Evolutionary conservation across 2,113 vertebrate genomes (phyloP), one percentile per base, ranked within the genome.

Genomic region (Erpornis zantholeuca): DNA sequence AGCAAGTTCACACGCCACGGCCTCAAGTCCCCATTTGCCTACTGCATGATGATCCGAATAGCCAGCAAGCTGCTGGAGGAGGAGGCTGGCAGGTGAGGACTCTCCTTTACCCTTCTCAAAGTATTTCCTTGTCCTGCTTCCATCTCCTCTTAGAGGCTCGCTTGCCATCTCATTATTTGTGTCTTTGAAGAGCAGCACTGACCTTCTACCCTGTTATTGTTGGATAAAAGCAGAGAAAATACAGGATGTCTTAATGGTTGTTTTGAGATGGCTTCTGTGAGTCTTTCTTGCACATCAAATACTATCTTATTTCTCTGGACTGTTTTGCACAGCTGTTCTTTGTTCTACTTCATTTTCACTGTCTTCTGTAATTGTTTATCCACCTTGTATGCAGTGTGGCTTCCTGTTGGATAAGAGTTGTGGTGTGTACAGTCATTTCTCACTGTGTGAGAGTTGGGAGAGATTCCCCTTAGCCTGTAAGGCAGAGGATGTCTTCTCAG

Each of bases 51-150:
- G 98, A 98, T 98, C 80, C 98, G 98, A 8, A 91, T 98, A 57
- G 98, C 98, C 92, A 98, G 98, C 96, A 98, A 98, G 94, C 98
- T 98, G 83, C 96, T 98, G 57, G 98, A 98, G 77, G 98, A 98
- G 42, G 98, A 98, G 72, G 98, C 98, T 20, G 97, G 98, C 95
- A 98, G 98, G 98, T 98, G 81, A 96, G 75, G 2, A 3, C 23
- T 6, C 50, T 63, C 18, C 15, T 63, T 59, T 47, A n/a, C 35
- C 63, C 28, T n/a, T 11, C 36, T 57, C 47, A 33, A 70, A 60
- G 42, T 16, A 33, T 54, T 82, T 70, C 7, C 19, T 70, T 10
- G 14, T 78, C 45, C 35, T 84, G 60, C 44, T 89, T 92, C 36
- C 11, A 2, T 56, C 42, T 82, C 31, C 15, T 90, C 56, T 61